phyloP scores from a whole-genome alignment of 2,113 vertebrate species.

The Sialia sialis region DNA sequence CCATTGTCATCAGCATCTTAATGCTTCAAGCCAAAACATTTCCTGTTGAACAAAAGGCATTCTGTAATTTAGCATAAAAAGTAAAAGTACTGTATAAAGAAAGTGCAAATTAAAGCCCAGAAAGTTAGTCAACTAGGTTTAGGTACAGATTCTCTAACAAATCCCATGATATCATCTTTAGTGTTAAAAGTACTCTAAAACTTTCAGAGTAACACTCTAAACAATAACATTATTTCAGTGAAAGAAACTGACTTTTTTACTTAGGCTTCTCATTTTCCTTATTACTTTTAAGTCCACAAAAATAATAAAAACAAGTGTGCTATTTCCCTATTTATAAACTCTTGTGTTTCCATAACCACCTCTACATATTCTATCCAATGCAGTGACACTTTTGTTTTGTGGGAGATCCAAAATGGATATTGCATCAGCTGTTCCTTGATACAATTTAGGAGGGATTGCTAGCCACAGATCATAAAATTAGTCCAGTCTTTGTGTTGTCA shows the following conservation, averaged over 20 bases:
- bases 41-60: background rate
- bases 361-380: background rate
- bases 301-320: background rate
- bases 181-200: background rate
- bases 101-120: background rate
- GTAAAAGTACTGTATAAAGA: background rate
- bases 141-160: background rate
- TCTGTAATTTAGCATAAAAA: background rate
- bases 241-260: background rate
- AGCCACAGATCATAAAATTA: slow-evolving; percentile 1
- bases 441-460: background rate
- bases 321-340: background rate
- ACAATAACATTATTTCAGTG: background rate
- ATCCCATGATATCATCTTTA: background rate
- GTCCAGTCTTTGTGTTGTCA: background rate
- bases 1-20: background rate
- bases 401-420: background rate
- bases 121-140: background rate
- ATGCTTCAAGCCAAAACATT: background rate
- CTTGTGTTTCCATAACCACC: background rate
- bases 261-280: background rate
- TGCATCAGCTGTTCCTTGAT: background rate
- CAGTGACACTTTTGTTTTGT: background rate
- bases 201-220: background rate
- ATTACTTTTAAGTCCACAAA: background rate